Evolutionary conservation across 2,113 vertebrate genomes (phyloP).

Genomic region (Menidia beryllina): DNA sequence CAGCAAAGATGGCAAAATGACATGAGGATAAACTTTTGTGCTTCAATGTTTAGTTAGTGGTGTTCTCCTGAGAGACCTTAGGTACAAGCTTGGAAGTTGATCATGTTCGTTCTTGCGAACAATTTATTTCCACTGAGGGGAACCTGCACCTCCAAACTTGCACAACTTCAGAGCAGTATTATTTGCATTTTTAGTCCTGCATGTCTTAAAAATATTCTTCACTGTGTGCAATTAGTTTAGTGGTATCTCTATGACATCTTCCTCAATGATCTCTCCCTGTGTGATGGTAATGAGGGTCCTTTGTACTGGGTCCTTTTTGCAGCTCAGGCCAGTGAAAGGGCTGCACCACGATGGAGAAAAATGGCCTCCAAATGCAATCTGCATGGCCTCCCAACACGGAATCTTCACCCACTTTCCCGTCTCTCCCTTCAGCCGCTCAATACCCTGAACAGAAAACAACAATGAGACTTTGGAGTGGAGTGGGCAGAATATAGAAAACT

Average conservation of each 20-base stretch:
- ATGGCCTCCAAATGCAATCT: conserved; percentile 85
- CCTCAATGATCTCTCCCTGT: conserved; percentile 80
- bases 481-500: not conserved
- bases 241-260: conserved; percentile 82
- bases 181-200: not conserved
- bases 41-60: conserved; percentile 1
- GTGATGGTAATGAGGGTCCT: conserved; percentile 38
- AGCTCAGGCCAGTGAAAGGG: conserved; percentile 86
- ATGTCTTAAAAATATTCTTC: not conserved
- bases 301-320: conserved; percentile 31
- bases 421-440: conserved; percentile 92
- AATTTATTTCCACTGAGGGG: not conserved
- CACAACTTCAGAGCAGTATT: not conserved
- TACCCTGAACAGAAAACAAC: conserved; percentile 84
- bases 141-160: no score
- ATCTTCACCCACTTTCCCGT: conserved; percentile 85
- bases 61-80: not conserved
- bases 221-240: conserved; percentile 50
- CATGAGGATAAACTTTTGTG: not conserved
- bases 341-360: conserved; percentile 89
- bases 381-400: conserved; percentile 84
- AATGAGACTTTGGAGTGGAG: conserved; percentile 13
- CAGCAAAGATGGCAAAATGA: not conserved
- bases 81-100: not conserved
- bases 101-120: not conserved